These are phyloP conservation scores for Melospiza georgiana DNA, from an alignment of 2,113 vertebrate species.

Conservation along the genomic window DNA sequence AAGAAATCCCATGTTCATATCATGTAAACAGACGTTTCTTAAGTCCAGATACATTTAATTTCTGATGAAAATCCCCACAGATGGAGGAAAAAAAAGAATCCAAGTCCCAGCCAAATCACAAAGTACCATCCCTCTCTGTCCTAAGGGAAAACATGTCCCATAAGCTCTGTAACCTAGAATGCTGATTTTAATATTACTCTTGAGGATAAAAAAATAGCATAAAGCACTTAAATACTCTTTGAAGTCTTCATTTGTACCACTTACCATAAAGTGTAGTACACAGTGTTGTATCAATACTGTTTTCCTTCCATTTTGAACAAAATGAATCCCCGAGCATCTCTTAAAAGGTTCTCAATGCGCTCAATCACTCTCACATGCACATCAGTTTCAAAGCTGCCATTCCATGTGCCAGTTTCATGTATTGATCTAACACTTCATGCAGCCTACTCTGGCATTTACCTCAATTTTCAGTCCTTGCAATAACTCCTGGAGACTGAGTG, in stretches of 20 bases:
- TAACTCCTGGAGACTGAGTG: background rate
- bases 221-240: background rate
- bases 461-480: background rate
- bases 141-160: background rate
- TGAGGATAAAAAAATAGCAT: background rate
- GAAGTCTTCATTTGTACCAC: background rate
- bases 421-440: background rate
- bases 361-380: background rate
- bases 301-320: constrained; percentile 18
- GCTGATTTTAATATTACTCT: background rate
- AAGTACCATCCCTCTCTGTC: background rate
- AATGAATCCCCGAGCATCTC: background rate
- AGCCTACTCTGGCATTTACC: background rate
- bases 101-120: background rate
- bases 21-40: background rate
- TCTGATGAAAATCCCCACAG: background rate
- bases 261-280: background rate
- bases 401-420: background rate
- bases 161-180: background rate
- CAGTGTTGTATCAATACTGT: background rate
- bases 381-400: constrained; percentile 1
- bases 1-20: background rate
- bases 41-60: background rate
- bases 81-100: background rate
- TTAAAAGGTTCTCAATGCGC: background rate